Conservation (phyloP, 1,140 invertebrate species). For the Drosophila tani region DNA sequence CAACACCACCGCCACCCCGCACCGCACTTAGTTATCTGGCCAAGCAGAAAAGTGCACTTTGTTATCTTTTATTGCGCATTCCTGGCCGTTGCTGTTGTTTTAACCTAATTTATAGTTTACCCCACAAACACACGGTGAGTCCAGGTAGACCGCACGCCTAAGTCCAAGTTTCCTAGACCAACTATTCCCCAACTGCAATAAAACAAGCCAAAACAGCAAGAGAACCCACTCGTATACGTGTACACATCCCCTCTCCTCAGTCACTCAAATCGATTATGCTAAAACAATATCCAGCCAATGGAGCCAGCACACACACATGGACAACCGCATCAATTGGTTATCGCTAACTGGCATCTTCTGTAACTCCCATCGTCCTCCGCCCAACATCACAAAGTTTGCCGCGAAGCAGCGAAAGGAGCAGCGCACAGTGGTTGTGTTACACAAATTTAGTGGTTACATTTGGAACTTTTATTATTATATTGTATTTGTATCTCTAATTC, state of each 20-base stretch:
- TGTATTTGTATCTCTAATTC: too few species aligned
- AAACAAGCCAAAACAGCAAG: constrained; percentile 67
- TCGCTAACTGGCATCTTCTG: constrained; percentile 58
- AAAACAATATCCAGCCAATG: constrained; percentile 82
- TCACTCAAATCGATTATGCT: constrained; percentile 83
- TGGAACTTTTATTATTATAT: too few species aligned
- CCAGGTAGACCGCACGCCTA: constrained; percentile 72
- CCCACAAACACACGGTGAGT: constrained; percentile 49
- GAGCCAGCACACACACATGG: constrained; percentile 55
- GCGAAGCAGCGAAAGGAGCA: constrained; percentile 64
- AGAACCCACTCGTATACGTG: constrained; percentile 14
- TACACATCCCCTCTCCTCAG: constrained; percentile 38
- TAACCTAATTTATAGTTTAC: constrained; percentile 83
- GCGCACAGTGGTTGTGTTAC: constrained; percentile 18
- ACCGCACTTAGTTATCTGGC: constrained; percentile 57
- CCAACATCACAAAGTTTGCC: constrained; percentile 63
- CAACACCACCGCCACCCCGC: background rate
- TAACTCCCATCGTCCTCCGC: constrained; percentile 26
- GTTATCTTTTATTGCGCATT: constrained; percentile 84
- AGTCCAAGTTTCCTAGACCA: constrained; percentile 41
- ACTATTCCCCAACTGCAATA: constrained; percentile 78
- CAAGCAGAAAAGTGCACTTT: constrained; percentile 79
- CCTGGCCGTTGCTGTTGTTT: constrained; percentile 66
- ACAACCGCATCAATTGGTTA: constrained; percentile 43
- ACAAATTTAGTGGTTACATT: background rate